phyloP scores from a whole-genome alignment of 2,113 vertebrate genomes.

The Dascyllus trimaculatus region DNA sequence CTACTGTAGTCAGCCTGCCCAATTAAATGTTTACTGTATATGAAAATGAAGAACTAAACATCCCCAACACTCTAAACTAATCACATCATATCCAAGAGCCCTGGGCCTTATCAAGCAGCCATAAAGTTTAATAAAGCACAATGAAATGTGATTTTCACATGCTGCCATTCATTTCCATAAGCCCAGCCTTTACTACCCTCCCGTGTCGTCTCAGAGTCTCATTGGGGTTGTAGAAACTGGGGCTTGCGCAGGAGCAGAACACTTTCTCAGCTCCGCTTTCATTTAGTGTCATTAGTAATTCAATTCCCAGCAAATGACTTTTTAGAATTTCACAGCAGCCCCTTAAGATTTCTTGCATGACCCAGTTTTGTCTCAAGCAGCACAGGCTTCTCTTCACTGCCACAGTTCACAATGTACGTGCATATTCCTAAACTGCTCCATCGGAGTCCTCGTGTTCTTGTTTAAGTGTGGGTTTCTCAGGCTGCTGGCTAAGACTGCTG shows the following conservation, averaged over 20 bases:
- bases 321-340: conserved; percentile 78
- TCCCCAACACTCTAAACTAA: conserved; percentile 57
- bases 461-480: conserved; percentile 5
- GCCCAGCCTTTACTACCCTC: conserved; percentile 63
- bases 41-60: conserved; percentile 43
- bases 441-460: conserved; percentile 16
- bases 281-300: conserved; percentile 83
- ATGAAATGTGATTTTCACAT: conserved; percentile 77
- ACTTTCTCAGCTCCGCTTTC: conserved; percentile 78
- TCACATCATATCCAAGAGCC: conserved; percentile 62
- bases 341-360: conserved; percentile 74
- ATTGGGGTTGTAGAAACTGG: conserved; percentile 59
- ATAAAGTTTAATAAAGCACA: conserved; percentile 77
- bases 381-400: conserved; percentile 5
- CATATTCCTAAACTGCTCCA: conserved; percentile 29
- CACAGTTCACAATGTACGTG: conserved; percentile 17
- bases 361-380: conserved; percentile 71
- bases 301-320: conserved; percentile 82
- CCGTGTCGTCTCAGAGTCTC: conserved; percentile 60
- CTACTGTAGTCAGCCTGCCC: conserved; percentile 7
- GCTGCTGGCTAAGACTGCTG: not conserved
- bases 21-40: conserved; percentile 49
- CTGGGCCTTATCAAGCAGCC: conserved; percentile 64
- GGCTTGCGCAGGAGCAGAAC: conserved; percentile 53
- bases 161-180: conserved; percentile 76